Conservation (phyloP, 2,888 invertebrate genomes). For the Dynastes tityus region DNA sequence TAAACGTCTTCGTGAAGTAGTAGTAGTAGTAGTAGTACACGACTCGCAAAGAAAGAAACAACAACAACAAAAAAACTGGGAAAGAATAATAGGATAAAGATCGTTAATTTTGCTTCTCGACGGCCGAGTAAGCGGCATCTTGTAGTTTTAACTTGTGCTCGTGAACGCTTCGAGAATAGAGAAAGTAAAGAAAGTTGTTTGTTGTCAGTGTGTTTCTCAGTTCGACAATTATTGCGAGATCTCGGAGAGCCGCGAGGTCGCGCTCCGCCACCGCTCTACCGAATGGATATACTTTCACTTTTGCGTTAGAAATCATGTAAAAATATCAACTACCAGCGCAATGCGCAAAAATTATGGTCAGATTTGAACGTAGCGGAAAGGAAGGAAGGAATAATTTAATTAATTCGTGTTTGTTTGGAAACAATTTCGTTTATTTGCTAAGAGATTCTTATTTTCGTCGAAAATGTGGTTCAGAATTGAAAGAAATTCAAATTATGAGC, state of each 20-base stretch:
- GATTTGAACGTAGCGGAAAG: conserved; percentile 13
- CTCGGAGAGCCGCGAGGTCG: conserved; percentile 8
- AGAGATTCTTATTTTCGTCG: too few relatives aligned
- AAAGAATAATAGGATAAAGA: not conserved
- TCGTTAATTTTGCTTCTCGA: conserved; percentile 12
- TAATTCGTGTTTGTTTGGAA: too few relatives aligned
- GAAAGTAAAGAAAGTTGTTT: conserved; percentile 47
- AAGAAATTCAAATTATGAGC: too few relatives aligned
- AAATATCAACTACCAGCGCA: not conserved
- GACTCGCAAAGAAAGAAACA: not conserved
- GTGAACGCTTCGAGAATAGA: conserved; percentile 42
- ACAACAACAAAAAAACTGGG: not conserved
- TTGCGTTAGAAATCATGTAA: conserved; percentile 31
- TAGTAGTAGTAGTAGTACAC: not conserved
- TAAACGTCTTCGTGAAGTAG: not conserved
- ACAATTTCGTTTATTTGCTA: too few relatives aligned
- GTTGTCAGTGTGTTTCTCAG: conserved; percentile 37
- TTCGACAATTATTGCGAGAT: conserved; percentile 42
- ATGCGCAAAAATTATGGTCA: conserved; percentile 24
- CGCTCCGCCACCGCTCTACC: not conserved
- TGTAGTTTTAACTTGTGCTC: conserved; percentile 21
- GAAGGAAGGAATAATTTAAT: conserved; percentile 10
- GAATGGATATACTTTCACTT: conserved; percentile 18
- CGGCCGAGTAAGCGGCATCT: conserved; percentile 5
- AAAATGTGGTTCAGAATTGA: too few relatives aligned